Conservation (phyloP, 1,140 invertebrate species). For the Zophobas atratus region DNA sequence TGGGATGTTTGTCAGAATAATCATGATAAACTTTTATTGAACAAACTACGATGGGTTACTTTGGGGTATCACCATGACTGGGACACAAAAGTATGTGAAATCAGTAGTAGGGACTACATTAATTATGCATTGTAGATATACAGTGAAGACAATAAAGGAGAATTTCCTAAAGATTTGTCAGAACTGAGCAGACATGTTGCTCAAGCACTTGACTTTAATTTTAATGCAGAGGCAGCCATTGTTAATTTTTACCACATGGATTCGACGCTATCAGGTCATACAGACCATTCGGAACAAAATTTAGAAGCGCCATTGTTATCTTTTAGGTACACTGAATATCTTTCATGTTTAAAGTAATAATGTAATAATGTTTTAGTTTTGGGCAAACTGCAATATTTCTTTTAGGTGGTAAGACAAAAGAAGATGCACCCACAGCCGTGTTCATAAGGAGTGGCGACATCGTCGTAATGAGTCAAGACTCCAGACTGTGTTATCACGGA, state of each 20-base stretch:
- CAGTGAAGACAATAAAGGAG: conserved; percentile 74
- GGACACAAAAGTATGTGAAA: conserved; percentile 86
- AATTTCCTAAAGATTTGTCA: conserved; percentile 82
- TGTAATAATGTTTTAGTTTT: conserved; percentile 76
- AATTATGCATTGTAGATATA: conserved; percentile 72
- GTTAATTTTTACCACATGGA: conserved; percentile 95
- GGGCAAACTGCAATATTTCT: conserved; percentile 90
- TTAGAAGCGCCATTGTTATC: conserved; percentile 89
- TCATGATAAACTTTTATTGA: conserved; percentile 67
- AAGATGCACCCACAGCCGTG: conserved; percentile 77
- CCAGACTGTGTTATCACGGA: conserved; percentile 86
- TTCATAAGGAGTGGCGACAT: conserved; percentile 86
- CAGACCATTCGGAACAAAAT: conserved; percentile 92
- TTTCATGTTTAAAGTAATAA: conserved; percentile 29
- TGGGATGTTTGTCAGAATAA: conserved; percentile 66
- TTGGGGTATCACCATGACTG: conserved; percentile 97
- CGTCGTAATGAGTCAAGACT: conserved; percentile 84
- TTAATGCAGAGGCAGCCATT: conserved; percentile 90
- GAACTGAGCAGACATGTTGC: conserved; percentile 78
- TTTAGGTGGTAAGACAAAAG: conserved; percentile 80
- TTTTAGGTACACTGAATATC: conserved; percentile 74
- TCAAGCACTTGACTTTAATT: conserved; percentile 76
- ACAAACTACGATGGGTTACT: conserved; percentile 91
- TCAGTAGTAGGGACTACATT: conserved; percentile 35
- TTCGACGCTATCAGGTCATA: conserved; percentile 91